Base-by-base conservation (phyloP, 2,113 vertebrate species). In the Fulmarus glacialis region DNA sequence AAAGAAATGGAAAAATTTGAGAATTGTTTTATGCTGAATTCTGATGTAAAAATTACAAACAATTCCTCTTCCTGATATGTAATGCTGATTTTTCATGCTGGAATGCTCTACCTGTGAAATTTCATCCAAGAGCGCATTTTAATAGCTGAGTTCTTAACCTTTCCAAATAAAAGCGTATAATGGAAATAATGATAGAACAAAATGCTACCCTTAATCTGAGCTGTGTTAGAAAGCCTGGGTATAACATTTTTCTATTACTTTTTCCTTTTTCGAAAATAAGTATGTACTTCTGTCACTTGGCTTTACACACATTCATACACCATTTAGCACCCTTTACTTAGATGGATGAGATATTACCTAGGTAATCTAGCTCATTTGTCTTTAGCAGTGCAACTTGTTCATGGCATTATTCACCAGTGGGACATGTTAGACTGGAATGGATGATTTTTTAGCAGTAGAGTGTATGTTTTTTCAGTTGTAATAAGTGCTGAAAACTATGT, bases 161-260 rank as follows among this genome's bases (percentile, higher is more conserved):
- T 88, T 77, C 67, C 18, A 73, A 86, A 93, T 83, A 90, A 64
- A 94, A 80, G 20, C 4, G 0, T 50, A 43, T 89, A 87, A 92
- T 71, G 63, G 80, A 89, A 94, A 77, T 93, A 89, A 92, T 94
- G 80, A 50, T 73, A 95, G 67, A 83, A 27, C 89, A 50, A 92
- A 95, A 97, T 89, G 83, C 93, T 45, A 63, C 50, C 59, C 59
- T 93, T 95, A 87, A 94, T 93, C 86, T 86, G 47, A 90, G 50
- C 79, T 81, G 29, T 24, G 30, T 47, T 93, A 52, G 70, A 67
- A 82, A 90, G 38, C n/a, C 36, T 52, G 71, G 9, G 6, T 86
- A 50, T 86, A 83, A 60, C 67, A 90, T 89, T 82, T 87, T 90
- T 87, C 63, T 81, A 75, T 90, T 92, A 81, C 55, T 74, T 93